Evolutionary conservation across 2,797 vertebrate species (phyloP).

Genomic region (Catharus ustulatus): DNA sequence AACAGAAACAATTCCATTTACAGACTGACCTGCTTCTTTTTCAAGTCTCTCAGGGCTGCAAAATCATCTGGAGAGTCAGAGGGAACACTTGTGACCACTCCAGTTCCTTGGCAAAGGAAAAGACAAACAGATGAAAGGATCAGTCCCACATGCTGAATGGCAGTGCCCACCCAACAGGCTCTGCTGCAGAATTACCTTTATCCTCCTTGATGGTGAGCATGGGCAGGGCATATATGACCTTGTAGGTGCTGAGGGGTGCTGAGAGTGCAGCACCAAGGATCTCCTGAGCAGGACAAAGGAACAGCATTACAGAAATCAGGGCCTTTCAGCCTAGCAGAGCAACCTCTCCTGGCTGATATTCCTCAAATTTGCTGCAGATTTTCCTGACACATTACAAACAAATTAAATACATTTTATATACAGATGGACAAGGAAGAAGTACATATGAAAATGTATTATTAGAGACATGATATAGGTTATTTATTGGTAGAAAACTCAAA

Average conservation of each 20-base stretch:
- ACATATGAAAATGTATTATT: not conserved
- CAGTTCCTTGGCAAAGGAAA: constrained; percentile 83
- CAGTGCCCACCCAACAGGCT: not conserved
- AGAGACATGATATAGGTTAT: not conserved
- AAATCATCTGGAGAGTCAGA: constrained; percentile 96
- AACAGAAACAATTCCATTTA: not conserved
- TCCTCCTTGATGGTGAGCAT: constrained; percentile 99
- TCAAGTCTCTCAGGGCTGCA: constrained; percentile 92
- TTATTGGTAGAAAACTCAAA: not conserved
- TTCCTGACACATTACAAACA: not conserved
- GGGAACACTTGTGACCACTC: constrained; percentile 94
- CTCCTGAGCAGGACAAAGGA: constrained; percentile 79
- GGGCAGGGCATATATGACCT: constrained; percentile 91
- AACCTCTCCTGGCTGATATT: not conserved
- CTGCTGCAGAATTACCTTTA: constrained; percentile 84
- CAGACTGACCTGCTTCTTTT: constrained; percentile 91
- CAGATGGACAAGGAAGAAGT: not conserved
- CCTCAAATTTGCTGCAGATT: not conserved
- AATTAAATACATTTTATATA: not conserved
- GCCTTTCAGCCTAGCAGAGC: not conserved
- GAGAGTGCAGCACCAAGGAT: constrained; percentile 88
- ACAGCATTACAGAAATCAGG: not conserved
- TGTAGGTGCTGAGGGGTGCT: constrained; percentile 89
- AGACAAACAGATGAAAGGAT: not conserved
- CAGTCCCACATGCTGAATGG: rapidly evolving